Evolutionary conservation across 2,888 invertebrate genomes (phyloP).

Genomic region (Ptilodon capucinus): DNA sequence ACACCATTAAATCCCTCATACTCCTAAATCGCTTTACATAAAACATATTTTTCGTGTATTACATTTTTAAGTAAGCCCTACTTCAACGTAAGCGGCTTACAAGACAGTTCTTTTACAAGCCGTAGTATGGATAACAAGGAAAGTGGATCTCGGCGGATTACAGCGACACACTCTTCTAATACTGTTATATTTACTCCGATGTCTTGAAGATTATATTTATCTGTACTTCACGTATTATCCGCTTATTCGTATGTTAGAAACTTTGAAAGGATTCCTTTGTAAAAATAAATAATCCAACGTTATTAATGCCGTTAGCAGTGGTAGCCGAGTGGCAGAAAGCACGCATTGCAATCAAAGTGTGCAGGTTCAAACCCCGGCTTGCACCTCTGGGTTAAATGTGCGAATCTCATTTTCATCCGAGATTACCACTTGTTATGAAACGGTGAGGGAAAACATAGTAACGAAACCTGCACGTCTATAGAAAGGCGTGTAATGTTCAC

Average conservation of each 20-base stretch:
- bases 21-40: not conserved
- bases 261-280: not conserved
- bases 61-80: slow-evolving; percentile 23
- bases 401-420: no score
- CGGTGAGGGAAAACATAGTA: no score
- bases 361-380: no score
- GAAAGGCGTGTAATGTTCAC: no score
- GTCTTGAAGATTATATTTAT: slow-evolving; percentile 10
- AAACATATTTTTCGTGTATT: slow-evolving; percentile 9
- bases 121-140: slow-evolving; percentile 14
- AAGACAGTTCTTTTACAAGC: slow-evolving; percentile 14
- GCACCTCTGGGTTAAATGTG: no score
- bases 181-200: slow-evolving; percentile 9
- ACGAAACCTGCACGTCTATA: no score
- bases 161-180: slow-evolving; percentile 18
- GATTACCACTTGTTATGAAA: no score
- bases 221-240: not conserved
- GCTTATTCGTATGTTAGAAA: not conserved
- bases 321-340: no score
- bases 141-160: slow-evolving; percentile 32
- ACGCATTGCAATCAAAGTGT: no score
- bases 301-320: no score
- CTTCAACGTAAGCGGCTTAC: slow-evolving; percentile 31
- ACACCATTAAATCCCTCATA: not conserved
- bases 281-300: no score